Percentiles rank a stretch among this genome's conserved stretches.
These are phyloP conservation scores for Seriola quinqueradiata DNA, from an alignment of 2,113 vertebrate genomes.

Conservation along the genomic window DNA sequence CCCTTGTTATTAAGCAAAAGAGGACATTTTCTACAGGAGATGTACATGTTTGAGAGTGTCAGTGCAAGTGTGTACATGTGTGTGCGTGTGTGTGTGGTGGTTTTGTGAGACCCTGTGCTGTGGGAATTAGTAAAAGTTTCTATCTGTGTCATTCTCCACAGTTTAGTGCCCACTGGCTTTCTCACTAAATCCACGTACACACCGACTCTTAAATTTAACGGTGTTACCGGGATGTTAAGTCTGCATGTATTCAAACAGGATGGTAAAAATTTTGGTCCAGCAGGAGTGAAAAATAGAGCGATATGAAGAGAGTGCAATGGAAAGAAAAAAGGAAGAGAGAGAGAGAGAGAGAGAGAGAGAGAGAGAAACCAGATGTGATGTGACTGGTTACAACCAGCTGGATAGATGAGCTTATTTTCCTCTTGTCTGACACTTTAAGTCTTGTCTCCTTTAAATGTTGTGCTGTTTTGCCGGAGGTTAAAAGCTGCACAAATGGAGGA, in stretches of 20 bases:
- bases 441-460: constrained; percentile 63
- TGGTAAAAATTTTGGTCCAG: constrained; percentile 20
- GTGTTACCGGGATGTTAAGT: constrained; percentile 42
- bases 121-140: constrained; percentile 69
- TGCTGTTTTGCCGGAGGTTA: constrained; percentile 52
- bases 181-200: constrained; percentile 47
- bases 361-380: constrained; percentile 28
- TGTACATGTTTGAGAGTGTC: background rate
- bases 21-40: constrained; percentile 49
- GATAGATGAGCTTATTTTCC: constrained; percentile 57
- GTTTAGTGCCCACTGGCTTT: constrained; percentile 64
- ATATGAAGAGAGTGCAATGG: constrained; percentile 23
- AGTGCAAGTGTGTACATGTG: background rate
- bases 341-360: constrained; percentile 1
- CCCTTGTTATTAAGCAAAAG: constrained; percentile 47
- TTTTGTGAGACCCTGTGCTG: constrained; percentile 28
- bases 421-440: constrained; percentile 49
- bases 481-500: constrained; percentile 40
- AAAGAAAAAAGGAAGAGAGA: constrained; percentile 1
- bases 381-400: constrained; percentile 32
- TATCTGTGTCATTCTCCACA: constrained; percentile 66
- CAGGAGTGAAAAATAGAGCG: constrained; percentile 10
- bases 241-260: constrained; percentile 43
- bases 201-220: constrained; percentile 38
- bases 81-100: background rate